Evolutionary conservation across 2,888 invertebrate species (phyloP).

Genomic region (Eulithis prunata): DNA sequence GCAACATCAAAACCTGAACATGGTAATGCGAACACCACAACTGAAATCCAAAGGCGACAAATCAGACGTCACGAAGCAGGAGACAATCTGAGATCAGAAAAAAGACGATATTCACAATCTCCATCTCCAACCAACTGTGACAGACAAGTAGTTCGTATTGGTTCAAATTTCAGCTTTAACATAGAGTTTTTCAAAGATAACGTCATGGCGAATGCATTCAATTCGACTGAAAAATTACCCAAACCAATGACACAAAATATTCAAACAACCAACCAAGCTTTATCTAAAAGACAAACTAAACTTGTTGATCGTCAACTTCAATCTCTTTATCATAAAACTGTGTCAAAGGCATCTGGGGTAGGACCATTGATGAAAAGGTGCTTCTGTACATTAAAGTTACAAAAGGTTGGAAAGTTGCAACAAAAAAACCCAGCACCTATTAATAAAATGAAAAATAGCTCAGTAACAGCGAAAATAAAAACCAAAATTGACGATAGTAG

Average conservation of each 20-base stretch:
- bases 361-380: slow-evolving; percentile 42
- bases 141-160: slow-evolving; percentile 37
- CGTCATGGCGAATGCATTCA: not conserved
- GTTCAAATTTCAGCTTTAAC: slow-evolving; percentile 50
- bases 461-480: slow-evolving; percentile 13
- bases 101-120: slow-evolving; percentile 6
- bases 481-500: slow-evolving; percentile 15
- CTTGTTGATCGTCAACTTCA: slow-evolving; percentile 32
- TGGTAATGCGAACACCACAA: slow-evolving; percentile 6
- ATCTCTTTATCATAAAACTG: slow-evolving; percentile 22
- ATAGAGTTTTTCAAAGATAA: slow-evolving; percentile 49
- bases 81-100: slow-evolving; percentile 7
- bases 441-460: slow-evolving; percentile 11
- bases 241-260: not conserved
- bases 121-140: slow-evolving; percentile 18
- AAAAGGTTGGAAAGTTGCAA: slow-evolving; percentile 36
- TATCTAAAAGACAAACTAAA: slow-evolving; percentile 8
- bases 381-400: slow-evolving; percentile 54
- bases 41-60: not conserved
- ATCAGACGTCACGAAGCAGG: slow-evolving; percentile 10
- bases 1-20: slow-evolving; percentile 7
- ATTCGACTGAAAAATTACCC: not conserved
- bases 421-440: slow-evolving; percentile 19
- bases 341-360: slow-evolving; percentile 35
- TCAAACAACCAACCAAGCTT: slow-evolving; percentile 5